Base-by-base conservation (phyloP, 2,888 invertebrate genomes). In the Steromphala cineraria region DNA sequence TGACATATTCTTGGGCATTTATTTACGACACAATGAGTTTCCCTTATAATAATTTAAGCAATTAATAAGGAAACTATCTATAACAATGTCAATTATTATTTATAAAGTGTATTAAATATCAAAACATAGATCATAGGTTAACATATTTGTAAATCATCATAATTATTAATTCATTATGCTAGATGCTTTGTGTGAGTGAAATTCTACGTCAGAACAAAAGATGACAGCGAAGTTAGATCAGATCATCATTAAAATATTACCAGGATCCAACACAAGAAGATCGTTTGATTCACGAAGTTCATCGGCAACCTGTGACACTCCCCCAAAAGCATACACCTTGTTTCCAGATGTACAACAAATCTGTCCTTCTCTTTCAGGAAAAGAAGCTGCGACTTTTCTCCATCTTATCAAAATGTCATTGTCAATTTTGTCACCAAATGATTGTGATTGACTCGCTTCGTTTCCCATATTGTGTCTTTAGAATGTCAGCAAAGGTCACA, bases 321-420 rank as follows among this genome's bases (percentile, higher is more conserved):
- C 93, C 2, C 93, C 92, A 87, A 92, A 93, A 7, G 92, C 81
- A 78, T 89, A 93, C 56, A 92, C 82, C 56, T 85, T 87, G 81
- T 85, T 86, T 0, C 86, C 88, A 40, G 88, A 80, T 7, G 86
- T 76, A 83, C 90, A 91, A 3, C 89, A 87, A 81, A 92, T 89
- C 82, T 92, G 92, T 2, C 92, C 92, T 75, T 92, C 92, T 31
- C 92, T 80, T 7, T 88, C 84, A 2, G 82, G 76, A 67, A 86
- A 87, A 24, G 84, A 83, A 10, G 40, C 28, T 46, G 83, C 74
- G 0, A 84, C 81, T 78, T 87, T 87, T 77, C 86, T 84, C 86
- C 87, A 87, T 1, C 81, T 81, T 2, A 88, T 80, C 53, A 81
- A 67, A 19, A 88, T 87, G 52, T 77, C 62, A 55, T 77, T 77